A percentile compares a stretch with the other conserved stretches of the same genome.
These are phyloP conservation scores for Trachemys scripta DNA, from an alignment of 2,113 vertebrate species.

Conservation along the genomic window DNA sequence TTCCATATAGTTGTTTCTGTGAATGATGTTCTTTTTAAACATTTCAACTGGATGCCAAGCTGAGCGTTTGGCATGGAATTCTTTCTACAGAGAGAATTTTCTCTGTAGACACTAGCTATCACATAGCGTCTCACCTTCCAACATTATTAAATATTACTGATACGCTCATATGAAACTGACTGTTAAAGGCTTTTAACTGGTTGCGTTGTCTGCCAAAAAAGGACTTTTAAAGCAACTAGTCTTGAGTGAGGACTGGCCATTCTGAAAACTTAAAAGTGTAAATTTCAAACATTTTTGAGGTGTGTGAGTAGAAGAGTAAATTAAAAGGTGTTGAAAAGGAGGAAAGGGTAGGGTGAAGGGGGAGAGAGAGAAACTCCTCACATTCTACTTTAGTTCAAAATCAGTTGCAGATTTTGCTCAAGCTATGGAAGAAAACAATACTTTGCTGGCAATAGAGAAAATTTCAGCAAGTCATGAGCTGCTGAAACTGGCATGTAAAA, in stretches of 20 bases:
- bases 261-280: background rate
- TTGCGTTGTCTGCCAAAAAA: background rate
- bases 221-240: background rate
- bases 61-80: background rate
- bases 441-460: background rate
- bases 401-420: background rate
- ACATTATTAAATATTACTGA: background rate
- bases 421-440: background rate
- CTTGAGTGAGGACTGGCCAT: background rate
- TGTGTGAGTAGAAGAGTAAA: background rate
- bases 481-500: background rate
- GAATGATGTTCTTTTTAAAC: conserved; percentile 19
- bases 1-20: background rate
- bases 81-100: conserved; percentile 17
- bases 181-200: background rate
- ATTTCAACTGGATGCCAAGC: background rate
- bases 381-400: background rate
- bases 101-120: background rate
- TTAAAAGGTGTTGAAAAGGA: background rate
- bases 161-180: background rate
- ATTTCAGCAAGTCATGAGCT: background rate
- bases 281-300: background rate
- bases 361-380: too few species aligned
- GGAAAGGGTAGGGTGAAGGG: background rate
- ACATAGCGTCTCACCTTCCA: background rate